Conservation (phyloP, 2,113 vertebrate genomes). For the Acanthochromis polyacanthus region DNA sequence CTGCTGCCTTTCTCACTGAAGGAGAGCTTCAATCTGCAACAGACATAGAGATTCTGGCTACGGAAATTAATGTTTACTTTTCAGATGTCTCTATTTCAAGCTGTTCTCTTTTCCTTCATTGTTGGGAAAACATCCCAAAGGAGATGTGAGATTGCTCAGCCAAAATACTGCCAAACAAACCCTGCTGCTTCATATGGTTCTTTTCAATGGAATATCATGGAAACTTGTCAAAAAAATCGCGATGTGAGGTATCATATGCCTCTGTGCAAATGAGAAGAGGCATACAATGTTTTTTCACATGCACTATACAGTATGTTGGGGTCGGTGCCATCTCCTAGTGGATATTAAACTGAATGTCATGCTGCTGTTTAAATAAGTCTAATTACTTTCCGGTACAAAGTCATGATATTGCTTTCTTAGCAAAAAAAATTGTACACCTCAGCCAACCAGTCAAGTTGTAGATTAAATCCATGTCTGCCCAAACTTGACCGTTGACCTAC, state of each 20-base stretch:
- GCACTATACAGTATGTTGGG: neutral
- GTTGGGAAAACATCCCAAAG: conserved; percentile 75
- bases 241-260: conserved; percentile 1
- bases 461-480: too few relatives aligned
- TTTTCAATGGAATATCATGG: conserved; percentile 46
- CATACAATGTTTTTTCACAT: conserved; percentile 17
- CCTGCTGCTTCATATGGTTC: conserved; percentile 63
- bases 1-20: conserved; percentile 37
- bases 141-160: conserved; percentile 62
- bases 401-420: too few relatives aligned
- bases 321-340: conserved; percentile 9
- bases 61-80: conserved; percentile 84
- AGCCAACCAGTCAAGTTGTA: too few relatives aligned
- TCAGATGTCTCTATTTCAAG: conserved; percentile 72
- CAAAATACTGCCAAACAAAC: conserved; percentile 50
- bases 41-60: conserved; percentile 71
- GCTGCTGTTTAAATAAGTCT: neutral
- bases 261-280: neutral
- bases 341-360: neutral
- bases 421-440: too few relatives aligned
- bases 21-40: conserved; percentile 72
- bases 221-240: conserved; percentile 46
- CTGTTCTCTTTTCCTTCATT: conserved; percentile 51
- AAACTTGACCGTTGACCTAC: too few relatives aligned
- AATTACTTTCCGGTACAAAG: conserved; percentile 5